Evolutionary conservation across 1,140 invertebrate species (phyloP), one percentile per base, ranked within the genome.

Genomic region (Linepithema humile): DNA sequence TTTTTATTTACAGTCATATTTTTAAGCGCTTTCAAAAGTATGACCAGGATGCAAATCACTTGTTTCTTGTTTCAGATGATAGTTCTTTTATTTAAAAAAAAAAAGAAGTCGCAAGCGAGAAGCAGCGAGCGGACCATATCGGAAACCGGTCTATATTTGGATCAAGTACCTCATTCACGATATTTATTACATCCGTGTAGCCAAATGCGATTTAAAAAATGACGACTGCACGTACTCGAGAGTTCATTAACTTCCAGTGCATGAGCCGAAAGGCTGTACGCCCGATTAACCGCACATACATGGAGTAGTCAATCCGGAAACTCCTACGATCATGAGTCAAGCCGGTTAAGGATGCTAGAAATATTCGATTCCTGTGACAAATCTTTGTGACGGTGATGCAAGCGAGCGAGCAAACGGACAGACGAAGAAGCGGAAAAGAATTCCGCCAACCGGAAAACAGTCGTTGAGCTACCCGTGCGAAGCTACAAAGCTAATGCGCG

Each of bases 401-500:
- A 45, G 40, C 62, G 62, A 69, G 35, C 70, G 53, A 59, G 15
- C 62, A 55, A 75, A 69, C 43, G 26, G 62, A n/a, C n/a, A 20
- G 26, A 55, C 23, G 64, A 80, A 80, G 65, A 78, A 78, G 50
- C 75, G 75, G 45, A 29, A 32, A 26, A 32, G 48, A 3, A 69
- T 43, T 40, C 26, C n/a, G 29, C 48, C 59, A 65, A 15, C 23
- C 26, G 75, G 75, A 80, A 80, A 80, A 80, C 32, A 45, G 17
- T n/a, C 73, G 26, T 62, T 23, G n/a, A 55, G 57, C 55, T 48
- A 62, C 35, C 20, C 72, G 23, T 59, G 35, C 29, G 45, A 50
- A 45, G 64, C 40, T 78, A 32, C 45, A 70, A 80, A 85, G 32
- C 45, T 82, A 64, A 80, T 82, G 65, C 29, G 45, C 26, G 15